Conservation (phyloP, 2,113 vertebrate species). For the Furnarius figulus region DNA sequence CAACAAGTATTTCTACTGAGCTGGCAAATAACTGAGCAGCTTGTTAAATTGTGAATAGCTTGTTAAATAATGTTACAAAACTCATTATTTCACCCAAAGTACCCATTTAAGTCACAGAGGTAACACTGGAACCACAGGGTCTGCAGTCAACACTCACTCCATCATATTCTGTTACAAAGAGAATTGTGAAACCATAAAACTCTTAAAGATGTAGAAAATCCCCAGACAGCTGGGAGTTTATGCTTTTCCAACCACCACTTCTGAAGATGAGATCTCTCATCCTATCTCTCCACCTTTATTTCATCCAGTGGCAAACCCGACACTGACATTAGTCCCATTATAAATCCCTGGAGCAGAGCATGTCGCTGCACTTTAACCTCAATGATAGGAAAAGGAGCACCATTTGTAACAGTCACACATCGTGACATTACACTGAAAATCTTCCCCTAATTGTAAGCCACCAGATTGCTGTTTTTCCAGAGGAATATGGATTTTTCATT, state of each 20-base stretch:
- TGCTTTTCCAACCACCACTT: not conserved
- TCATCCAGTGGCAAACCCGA: not conserved
- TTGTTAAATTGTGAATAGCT: not conserved
- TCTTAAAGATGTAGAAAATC: not conserved
- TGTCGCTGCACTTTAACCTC: not conserved
- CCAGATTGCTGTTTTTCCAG: not conserved
- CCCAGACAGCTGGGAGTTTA: fast-evolving
- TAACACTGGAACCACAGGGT: fast-evolving
- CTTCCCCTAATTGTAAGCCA: not conserved
- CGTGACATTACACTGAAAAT: not conserved
- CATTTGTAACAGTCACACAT: not conserved
- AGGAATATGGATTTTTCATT: not conserved
- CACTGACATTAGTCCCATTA: not conserved
- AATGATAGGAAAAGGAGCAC: not conserved
- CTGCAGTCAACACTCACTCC: fast-evolving
- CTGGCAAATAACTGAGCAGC: not conserved
- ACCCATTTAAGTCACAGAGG: fast-evolving
- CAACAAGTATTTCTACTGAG: not conserved
- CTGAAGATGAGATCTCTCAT: not conserved
- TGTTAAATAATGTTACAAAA: not conserved
- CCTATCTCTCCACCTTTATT: not conserved
- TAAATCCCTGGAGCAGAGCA: not conserved
- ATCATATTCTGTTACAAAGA: fast-evolving
- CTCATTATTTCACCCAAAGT: not conserved
- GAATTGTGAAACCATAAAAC: not conserved